phyloP scores from a whole-genome alignment of 1,140 invertebrate species.

The Cotesia glomerata region DNA sequence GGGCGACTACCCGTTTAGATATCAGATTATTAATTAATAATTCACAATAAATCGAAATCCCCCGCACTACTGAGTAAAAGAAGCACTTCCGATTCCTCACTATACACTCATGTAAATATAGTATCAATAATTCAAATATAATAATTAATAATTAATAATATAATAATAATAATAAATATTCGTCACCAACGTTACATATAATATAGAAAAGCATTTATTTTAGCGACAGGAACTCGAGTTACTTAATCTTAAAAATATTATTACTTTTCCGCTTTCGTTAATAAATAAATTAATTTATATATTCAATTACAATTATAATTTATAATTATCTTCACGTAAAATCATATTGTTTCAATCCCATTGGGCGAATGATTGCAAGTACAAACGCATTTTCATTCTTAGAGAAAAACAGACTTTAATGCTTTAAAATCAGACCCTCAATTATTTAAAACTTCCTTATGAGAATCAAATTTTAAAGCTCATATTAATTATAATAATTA shows the following conservation, averaged over 20 bases:
- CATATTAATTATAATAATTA: not conserved
- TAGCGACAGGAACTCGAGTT: conserved; percentile 62
- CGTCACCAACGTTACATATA: conserved; percentile 53
- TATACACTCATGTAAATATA: conserved; percentile 14
- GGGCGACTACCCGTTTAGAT: too few relatives aligned
- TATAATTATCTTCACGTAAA: too few relatives aligned
- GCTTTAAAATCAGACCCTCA: too few relatives aligned
- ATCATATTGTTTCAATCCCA: not conserved
- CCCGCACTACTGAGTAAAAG: too few relatives aligned
- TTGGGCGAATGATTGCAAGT: not conserved
- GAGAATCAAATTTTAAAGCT: not conserved
- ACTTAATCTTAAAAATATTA: conserved; percentile 58
- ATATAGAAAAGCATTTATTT: conserved; percentile 53
- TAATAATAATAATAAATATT: conserved; percentile 46
- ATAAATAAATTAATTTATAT: not conserved
- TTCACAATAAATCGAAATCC: too few relatives aligned
- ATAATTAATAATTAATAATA: conserved; percentile 35
- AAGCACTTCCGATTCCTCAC: not conserved
- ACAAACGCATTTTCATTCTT: not conserved
- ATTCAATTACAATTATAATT: too few relatives aligned
- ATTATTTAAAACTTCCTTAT: not conserved
- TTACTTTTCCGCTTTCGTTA: conserved; percentile 45
- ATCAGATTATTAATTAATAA: too few relatives aligned
- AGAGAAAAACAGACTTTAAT: too few relatives aligned
- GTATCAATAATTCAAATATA: conserved; percentile 46